These are phyloP conservation scores for Ceratoteleas bidentatus DNA, from an alignment of 1,140 invertebrate genomes.

Conservation along the genomic window DNA sequence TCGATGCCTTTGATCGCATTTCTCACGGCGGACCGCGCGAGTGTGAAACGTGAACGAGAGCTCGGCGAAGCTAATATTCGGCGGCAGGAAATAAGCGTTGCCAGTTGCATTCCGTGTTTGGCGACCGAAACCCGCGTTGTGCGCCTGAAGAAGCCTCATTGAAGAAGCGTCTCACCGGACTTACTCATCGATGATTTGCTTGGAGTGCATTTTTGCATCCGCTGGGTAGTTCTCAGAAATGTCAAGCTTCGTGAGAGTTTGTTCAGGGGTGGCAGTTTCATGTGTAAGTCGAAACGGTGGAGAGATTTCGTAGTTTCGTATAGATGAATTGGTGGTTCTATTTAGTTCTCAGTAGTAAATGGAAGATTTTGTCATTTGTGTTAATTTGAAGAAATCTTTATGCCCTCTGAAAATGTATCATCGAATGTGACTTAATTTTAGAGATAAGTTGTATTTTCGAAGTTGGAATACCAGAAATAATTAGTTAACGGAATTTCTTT, in stretches of 20 bases:
- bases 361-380: no score
- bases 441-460: no score
- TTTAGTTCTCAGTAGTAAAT: no score
- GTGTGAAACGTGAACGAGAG: slow-evolving; percentile 45
- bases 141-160: slow-evolving; percentile 65
- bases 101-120: slow-evolving; percentile 60
- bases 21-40: slow-evolving; percentile 7
- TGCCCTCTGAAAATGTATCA: no score
- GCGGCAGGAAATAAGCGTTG: slow-evolving; percentile 57
- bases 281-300: slow-evolving; percentile 14
- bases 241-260: no score
- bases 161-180: slow-evolving; percentile 64
- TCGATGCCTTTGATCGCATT: slow-evolving; percentile 35
- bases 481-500: no score
- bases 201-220: slow-evolving; percentile 48
- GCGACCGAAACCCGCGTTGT: slow-evolving; percentile 58
- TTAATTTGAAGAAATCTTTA: no score
- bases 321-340: no score
- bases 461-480: no score
- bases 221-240: slow-evolving; percentile 10
- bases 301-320: no score
- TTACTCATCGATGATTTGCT: slow-evolving; percentile 63
- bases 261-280: no score
- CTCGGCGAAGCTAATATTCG: slow-evolving; percentile 46
- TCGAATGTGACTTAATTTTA: no score